Percentiles rank a stretch among this genome's conserved stretches.
Evolutionary conservation across 2,888 invertebrate species (phyloP).

Genomic region (Chymomyza procnemis): DNA sequence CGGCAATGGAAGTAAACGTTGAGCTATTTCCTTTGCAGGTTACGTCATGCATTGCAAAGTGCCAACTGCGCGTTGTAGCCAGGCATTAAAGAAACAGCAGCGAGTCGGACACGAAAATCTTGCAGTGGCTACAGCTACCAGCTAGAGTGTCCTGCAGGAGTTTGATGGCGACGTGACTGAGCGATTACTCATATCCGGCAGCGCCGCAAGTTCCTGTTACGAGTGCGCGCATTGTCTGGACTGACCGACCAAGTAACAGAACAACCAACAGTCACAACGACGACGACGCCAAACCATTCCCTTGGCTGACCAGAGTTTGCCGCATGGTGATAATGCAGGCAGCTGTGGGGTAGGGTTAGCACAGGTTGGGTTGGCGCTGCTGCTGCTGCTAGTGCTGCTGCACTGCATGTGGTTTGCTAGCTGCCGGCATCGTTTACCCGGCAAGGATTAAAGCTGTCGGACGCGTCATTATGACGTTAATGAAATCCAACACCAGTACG

Average conservation of each 20-base stretch:
- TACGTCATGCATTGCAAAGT: conserved; percentile 61
- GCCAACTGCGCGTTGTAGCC: conserved; percentile 10
- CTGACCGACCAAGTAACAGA: neutral
- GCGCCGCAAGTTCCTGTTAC: conserved; percentile 61
- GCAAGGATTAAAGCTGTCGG: conserved; percentile 60
- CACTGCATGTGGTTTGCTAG: conserved; percentile 17
- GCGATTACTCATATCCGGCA: conserved; percentile 70
- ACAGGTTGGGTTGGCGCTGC: neutral
- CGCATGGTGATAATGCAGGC: neutral
- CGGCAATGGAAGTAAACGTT: conserved; percentile 47
- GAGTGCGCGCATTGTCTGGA: conserved; percentile 48
- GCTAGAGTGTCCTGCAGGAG: conserved; percentile 47
- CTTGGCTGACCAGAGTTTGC: neutral
- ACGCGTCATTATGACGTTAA: conserved; percentile 67
- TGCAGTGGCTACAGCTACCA: conserved; percentile 19
- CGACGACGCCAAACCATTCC: neutral
- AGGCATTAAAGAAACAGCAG: conserved; percentile 13
- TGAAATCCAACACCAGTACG: conserved; percentile 63
- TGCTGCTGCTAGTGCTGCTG: no score
- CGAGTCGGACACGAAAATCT: conserved; percentile 42
- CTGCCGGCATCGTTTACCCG: conserved; percentile 19
- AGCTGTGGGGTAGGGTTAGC: conserved; percentile 26
- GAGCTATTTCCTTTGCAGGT: conserved; percentile 61
- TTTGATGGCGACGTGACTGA: conserved; percentile 54
- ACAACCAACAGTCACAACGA: neutral